Evolutionary conservation across 2,888 invertebrate genomes (phyloP).

Genomic region (Argyra leucocephala): DNA sequence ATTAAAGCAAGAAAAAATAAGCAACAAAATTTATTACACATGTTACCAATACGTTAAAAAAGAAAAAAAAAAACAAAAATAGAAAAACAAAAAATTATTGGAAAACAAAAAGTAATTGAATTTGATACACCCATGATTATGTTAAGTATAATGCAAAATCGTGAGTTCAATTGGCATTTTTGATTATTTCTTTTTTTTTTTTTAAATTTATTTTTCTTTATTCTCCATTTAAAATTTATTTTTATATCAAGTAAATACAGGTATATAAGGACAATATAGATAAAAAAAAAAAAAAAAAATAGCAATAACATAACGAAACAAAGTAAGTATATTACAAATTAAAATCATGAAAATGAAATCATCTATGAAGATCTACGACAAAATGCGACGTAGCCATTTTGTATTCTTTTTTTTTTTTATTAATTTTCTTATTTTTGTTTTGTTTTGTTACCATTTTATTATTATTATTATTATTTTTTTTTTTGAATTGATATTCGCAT

Average conservation of each 20-base stretch:
- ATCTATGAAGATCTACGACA: slow-evolving; percentile 2
- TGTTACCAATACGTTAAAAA: neutral
- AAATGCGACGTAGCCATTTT: slow-evolving; percentile 3
- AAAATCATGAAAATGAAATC: slow-evolving; percentile 6
- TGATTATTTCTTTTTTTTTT: neutral
- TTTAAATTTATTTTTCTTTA: neutral
- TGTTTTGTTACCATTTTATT: neutral
- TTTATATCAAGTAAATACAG: slow-evolving; percentile 1
- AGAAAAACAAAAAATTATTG: neutral
- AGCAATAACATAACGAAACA: no score
- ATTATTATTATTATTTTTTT: neutral
- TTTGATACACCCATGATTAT: slow-evolving; percentile 6
- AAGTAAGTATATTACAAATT: neutral
- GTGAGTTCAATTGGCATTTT: slow-evolving; percentile 5
- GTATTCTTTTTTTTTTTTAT: neutral
- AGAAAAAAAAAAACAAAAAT: neutral
- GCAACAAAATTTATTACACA: neutral
- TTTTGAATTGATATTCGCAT: neutral
- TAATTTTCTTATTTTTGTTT: neutral
- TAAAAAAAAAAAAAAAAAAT: no score
- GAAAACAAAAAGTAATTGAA: neutral
- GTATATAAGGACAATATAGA: neutral
- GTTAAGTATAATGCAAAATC: slow-evolving; percentile 4
- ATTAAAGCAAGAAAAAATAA: neutral
- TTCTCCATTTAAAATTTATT: neutral